phyloP scores from a whole-genome alignment of 2,797 vertebrate species.

The Scyliorhinus canicula region DNA sequence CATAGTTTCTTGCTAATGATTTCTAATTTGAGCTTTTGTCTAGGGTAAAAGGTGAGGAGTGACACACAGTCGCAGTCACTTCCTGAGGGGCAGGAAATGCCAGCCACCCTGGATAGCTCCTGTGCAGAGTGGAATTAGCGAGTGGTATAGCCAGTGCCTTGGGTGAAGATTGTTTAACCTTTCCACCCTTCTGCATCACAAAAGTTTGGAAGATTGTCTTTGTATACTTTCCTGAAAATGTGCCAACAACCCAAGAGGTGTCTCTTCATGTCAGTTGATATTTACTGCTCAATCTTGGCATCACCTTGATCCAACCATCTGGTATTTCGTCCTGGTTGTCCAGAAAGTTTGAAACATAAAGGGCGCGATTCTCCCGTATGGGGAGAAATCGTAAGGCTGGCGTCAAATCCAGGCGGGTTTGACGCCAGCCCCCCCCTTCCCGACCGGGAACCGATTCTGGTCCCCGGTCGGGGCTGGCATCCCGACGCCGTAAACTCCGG shows the following conservation, averaged over 20 bases:
- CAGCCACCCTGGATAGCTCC: neutral
- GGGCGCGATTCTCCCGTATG: too few relatives aligned
- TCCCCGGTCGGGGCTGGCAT: too few relatives aligned
- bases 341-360: neutral
- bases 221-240: neutral
- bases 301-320: neutral
- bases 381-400: too few relatives aligned
- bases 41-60: neutral
- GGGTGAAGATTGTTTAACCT: neutral
- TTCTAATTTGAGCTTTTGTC: neutral
- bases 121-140: too few relatives aligned
- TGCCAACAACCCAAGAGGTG: too few relatives aligned
- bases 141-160: neutral
- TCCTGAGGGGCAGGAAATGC: neutral
- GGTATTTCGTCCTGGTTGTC: neutral
- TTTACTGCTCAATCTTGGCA: neutral
- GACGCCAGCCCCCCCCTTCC: too few relatives aligned
- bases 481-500: too few relatives aligned
- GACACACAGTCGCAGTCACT: neutral
- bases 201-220: neutral
- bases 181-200: neutral
- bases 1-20: neutral
- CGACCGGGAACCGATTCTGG: too few relatives aligned
- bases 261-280: too few relatives aligned
- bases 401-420: too few relatives aligned